These are phyloP conservation scores for Tamias sibiricus DNA, from an alignment of 2,113 vertebrate species.

Conservation along the genomic window DNA sequence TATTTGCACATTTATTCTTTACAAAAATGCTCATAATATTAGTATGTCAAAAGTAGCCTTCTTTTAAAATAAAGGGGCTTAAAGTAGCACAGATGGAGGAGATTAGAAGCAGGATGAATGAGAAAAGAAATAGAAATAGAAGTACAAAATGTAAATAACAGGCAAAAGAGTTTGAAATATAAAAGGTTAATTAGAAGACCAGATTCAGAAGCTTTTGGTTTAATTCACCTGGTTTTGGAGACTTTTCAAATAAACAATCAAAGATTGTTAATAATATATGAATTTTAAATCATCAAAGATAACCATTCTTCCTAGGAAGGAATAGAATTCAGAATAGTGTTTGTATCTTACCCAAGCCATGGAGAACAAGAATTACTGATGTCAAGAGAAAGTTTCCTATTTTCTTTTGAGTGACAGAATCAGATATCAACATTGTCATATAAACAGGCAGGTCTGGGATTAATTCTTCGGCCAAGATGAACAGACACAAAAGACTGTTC, in stretches of 20 bases:
- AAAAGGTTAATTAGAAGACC: not conserved
- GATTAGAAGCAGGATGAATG: not conserved
- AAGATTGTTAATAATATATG: not conserved
- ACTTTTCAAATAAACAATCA: constrained; percentile 30
- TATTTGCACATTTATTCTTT: not conserved
- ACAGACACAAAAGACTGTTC: constrained; percentile 79
- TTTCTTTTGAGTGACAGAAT: constrained; percentile 78
- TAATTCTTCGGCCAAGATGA: constrained; percentile 68
- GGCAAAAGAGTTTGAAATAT: not conserved
- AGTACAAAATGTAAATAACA: not conserved
- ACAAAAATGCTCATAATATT: not conserved
- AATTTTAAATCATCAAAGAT: not conserved
- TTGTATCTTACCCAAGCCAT: not conserved
- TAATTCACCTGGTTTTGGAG: not conserved
- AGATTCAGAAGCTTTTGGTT: not conserved
- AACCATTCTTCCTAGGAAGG: not conserved
- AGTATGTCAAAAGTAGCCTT: not conserved
- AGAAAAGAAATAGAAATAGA: not conserved
- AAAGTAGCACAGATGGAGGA: not conserved
- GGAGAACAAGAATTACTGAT: constrained; percentile 54
- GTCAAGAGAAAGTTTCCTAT: constrained; percentile 60
- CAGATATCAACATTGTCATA: constrained; percentile 77
- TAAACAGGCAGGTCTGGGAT: constrained; percentile 70
- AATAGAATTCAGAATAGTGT: not conserved
- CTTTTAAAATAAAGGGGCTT: constrained; percentile 10